Evolutionary conservation across 2,888 invertebrate species (phyloP), one percentile per base, ranked within the genome.

Genomic region (Noctua pronuba): DNA sequence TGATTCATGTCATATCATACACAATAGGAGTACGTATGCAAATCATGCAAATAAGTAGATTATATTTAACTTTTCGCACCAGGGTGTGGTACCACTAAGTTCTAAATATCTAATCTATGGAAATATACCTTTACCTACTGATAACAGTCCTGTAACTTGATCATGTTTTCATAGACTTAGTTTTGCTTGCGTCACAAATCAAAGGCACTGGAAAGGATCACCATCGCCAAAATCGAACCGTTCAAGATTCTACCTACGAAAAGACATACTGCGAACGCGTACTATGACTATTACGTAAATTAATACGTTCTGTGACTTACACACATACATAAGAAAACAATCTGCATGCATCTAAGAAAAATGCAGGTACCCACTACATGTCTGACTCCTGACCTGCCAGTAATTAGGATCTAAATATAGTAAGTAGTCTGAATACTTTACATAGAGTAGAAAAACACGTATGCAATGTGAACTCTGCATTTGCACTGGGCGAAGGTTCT

Each of bases 401-500:
- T 41, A 73, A 80, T 81, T 85, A 81, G 55, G 24, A 80, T 73
- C 28, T 67, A 67, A 52, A 60, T 80, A 55, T 60, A 65, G 44
- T 41, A 65, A 41, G 41, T 65, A 18, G 18, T 65, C 65, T 65
- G 41, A 41, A 65, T 65, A 65, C 65, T 41, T 41, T 4, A 62
- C 21, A 11, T 62, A 41, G 28, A 38, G 65, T n/a, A 38, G 46
- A 46, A 38, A 85, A 68, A 85, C 84, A 44, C 16, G 74, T 67
- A 80, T 67, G 31, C 58, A 80, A 84, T 67, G 41, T 58, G 75
- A 87, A 81, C 70, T 75, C 72, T 85, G 78, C 74, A 75, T 83
- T 79, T 75, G 67, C 71, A 66, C 41, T 73, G 73, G 38, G 24
- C 38, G 83, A 89, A 89, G 89, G 90, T 81, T 79, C 84, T 89